Percentiles rank a stretch among this genome's conserved stretches.
Evolutionary conservation across 2,888 invertebrate species (phyloP).

Genomic region (Thereva nobilitata): DNA sequence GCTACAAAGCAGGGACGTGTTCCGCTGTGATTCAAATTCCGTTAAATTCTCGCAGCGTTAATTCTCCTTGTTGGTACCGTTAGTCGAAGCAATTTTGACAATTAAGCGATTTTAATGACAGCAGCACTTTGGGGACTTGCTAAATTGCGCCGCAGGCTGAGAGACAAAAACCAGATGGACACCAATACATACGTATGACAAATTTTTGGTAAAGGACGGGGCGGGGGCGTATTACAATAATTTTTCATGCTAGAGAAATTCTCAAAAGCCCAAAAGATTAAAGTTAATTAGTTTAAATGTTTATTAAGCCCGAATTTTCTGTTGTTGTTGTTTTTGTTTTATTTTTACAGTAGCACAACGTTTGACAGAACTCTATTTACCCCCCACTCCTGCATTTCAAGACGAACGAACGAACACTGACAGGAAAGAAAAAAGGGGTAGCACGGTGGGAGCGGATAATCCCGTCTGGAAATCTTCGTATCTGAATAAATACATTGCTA

Average conservation of each 20-base stretch:
- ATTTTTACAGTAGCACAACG: too few species aligned
- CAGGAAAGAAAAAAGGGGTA: slow-evolving; percentile 6
- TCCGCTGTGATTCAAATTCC: slow-evolving; percentile 28
- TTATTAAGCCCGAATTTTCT: too few species aligned
- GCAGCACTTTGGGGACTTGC: neutral
- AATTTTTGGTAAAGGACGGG: neutral
- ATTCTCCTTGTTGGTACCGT: slow-evolving; percentile 22
- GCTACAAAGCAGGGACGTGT: slow-evolving; percentile 38
- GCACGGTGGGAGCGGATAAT: slow-evolving; percentile 9
- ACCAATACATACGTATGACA: neutral
- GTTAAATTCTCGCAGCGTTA: slow-evolving; percentile 27
- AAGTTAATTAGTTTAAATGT: too few species aligned
- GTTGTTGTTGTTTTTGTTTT: too few species aligned
- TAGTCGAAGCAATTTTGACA: slow-evolving; percentile 27
- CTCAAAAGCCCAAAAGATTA: too few species aligned
- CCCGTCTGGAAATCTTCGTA: slow-evolving; percentile 33
- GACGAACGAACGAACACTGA: slow-evolving; percentile 36
- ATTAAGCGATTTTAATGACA: slow-evolving; percentile 29
- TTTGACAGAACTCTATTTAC: too few species aligned
- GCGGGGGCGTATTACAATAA: neutral
- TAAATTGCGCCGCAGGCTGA: neutral
- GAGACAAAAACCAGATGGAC: neutral
- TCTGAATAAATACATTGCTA: slow-evolving; percentile 41
- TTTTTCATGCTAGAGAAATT: neutral
- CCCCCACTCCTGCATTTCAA: too few species aligned